phyloP scores from a whole-genome alignment of 2,797 vertebrate genomes.

The Cuniculus paca region DNA sequence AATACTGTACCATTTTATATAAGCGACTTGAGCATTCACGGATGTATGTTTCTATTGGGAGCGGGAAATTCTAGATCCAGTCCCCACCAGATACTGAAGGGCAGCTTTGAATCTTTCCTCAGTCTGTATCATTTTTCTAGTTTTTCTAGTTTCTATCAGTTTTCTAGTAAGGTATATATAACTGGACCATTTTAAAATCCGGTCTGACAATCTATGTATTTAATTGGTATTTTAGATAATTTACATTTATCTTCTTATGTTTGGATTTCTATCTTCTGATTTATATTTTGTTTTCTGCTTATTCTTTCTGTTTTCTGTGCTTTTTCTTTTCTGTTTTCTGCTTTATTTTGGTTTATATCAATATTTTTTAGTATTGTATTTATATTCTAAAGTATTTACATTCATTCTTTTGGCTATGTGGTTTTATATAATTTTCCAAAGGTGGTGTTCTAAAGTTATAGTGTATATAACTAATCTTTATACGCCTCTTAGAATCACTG shows the following conservation, averaged over 20 bases:
- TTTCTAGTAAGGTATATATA: neutral
- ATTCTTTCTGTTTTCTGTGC: neutral
- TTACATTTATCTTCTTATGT: conserved; percentile 21
- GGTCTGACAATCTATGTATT: neutral
- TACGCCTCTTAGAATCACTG: neutral
- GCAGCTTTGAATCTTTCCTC: neutral
- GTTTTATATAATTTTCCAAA: conserved; percentile 33
- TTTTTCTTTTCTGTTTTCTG: neutral
- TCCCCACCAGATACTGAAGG: neutral
- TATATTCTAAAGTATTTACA: neutral
- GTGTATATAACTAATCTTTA: neutral
- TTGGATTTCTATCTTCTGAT: conserved; percentile 40
- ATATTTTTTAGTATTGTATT: neutral
- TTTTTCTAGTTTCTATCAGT: too few species aligned
- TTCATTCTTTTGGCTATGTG: neutral
- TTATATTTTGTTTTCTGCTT: conserved; percentile 37
- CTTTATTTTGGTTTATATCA: conserved; percentile 26
- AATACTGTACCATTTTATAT: neutral
- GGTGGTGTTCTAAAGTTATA: neutral
- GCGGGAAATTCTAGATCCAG: neutral
- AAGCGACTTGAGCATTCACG: neutral
- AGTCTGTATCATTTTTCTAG: neutral
- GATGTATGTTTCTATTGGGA: neutral
- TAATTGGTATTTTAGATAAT: neutral
- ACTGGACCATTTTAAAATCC: neutral